Evolutionary conservation across 64 coral and sea anemone species (phyloP), one percentile per base, ranked within the genome.

Genomic region (Montipora cactus): DNA sequence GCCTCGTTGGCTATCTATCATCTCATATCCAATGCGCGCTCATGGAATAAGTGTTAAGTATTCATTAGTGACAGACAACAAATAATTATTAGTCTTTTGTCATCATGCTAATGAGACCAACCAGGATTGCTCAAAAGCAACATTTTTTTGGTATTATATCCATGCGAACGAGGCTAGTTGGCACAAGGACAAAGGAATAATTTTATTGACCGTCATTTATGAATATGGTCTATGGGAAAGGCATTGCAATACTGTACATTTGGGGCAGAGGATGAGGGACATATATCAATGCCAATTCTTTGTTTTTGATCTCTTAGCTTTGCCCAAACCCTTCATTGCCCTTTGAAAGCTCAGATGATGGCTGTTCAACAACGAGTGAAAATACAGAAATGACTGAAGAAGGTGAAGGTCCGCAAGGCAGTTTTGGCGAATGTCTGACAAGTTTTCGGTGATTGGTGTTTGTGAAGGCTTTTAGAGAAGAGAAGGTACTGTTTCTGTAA

Each of bases 381-480:
- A 79, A 73, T 6, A 90, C 84, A 37, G 75, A 76, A 16, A 59
- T 44, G 14, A 84, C 81, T 47, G 79, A 88, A 16, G 94, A 49
- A 46, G 87, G 70, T 79, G 94, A 81, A 45, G 78, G 64, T 11
- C 25, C 58, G 2, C 67, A 83, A 83, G 44, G 22, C 2, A 61
- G 68, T 47, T 88, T 91, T 77, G 81, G 90, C 59, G 87, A 98
- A 44, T 87, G 84, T 37, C 88, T 98, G 4, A 95, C 94, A 5
- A 95, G 94, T 74, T 98, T 98, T 44, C 87, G 95, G 72, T 95
- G 90, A 84, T 77, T 98, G 4, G 84, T 98, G 19, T 92, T 95
- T 67, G 93, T 98, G 18, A 98, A 98, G 87, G 91, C 93, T 8
- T 98, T 95, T 57, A 93, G 80, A 19, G 96, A 98, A 77, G 96